Evolutionary conservation across 1,140 invertebrate species (phyloP).

Genomic region (Dendrolimus kikuchii): DNA sequence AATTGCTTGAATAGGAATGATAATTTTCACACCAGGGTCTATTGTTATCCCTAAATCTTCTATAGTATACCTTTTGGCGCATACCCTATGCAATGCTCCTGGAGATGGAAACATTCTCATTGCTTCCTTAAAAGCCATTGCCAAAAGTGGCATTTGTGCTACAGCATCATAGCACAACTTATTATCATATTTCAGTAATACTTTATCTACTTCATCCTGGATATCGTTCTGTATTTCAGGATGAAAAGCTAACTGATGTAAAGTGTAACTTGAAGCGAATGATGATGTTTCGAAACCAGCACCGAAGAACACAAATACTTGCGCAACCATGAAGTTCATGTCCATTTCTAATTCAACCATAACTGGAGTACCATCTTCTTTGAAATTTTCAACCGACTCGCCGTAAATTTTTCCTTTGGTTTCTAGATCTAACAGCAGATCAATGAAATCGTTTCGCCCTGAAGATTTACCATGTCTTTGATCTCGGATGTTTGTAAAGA

Average conservation of each 20-base stretch:
- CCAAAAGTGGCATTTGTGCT: slow-evolving; percentile 72
- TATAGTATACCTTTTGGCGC: slow-evolving; percentile 51
- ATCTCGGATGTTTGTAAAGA: slow-evolving; percentile 41
- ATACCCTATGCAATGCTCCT: slow-evolving; percentile 44
- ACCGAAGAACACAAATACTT: slow-evolving; percentile 71
- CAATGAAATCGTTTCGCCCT: slow-evolving; percentile 71
- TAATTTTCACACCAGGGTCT: slow-evolving; percentile 62
- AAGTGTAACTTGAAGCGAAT: slow-evolving; percentile 56
- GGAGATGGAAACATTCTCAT: slow-evolving; percentile 66
- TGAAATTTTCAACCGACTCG: slow-evolving; percentile 50
- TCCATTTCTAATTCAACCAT: slow-evolving; percentile 32
- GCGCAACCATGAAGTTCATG: slow-evolving; percentile 50
- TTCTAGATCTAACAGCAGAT: slow-evolving; percentile 70
- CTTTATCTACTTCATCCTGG: slow-evolving; percentile 60
- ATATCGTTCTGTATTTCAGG: slow-evolving; percentile 63
- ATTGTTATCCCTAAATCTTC: slow-evolving; percentile 50
- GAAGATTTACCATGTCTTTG: slow-evolving; percentile 51
- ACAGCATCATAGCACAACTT: slow-evolving; percentile 74
- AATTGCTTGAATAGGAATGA: slow-evolving; percentile 72
- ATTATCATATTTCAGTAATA: slow-evolving; percentile 60
- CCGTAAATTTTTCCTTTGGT: slow-evolving; percentile 26
- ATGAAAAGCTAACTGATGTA: slow-evolving; percentile 67
- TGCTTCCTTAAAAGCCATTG: slow-evolving; percentile 27
- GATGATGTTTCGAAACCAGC: slow-evolving; percentile 72
- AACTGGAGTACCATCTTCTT: slow-evolving; percentile 28